Evolutionary conservation across 2,888 invertebrate genomes (phyloP).

Genomic region (Agapostemon virescens): DNA sequence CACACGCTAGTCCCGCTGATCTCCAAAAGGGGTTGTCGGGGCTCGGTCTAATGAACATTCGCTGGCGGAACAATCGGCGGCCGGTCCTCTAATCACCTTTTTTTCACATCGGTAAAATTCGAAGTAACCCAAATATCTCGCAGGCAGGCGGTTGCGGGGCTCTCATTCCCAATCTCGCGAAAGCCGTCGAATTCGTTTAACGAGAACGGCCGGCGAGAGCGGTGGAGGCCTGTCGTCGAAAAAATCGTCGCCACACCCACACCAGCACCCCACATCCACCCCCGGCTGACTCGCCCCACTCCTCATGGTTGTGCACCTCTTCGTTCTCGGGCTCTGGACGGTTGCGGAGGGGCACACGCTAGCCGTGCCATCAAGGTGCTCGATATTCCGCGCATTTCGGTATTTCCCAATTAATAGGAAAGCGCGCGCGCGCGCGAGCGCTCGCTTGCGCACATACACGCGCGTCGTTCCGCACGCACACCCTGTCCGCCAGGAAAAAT

Average conservation of each 20-base stretch:
- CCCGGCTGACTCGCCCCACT: conserved; percentile 36
- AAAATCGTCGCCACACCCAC: conserved; percentile 71
- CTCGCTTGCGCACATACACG: conserved; percentile 17
- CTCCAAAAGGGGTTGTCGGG: conserved; percentile 27
- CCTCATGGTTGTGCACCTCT: conserved; percentile 43
- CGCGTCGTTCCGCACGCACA: neutral
- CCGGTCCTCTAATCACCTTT: conserved; percentile 57
- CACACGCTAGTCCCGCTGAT: conserved; percentile 8
- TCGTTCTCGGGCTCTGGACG: conserved; percentile 46
- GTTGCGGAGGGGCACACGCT: conserved; percentile 64
- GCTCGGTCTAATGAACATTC: conserved; percentile 54
- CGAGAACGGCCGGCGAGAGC: conserved; percentile 64
- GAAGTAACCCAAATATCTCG: conserved; percentile 66
- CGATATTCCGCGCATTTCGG: conserved; percentile 73
- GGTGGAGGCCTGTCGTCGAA: conserved; percentile 69
- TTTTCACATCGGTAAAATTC: conserved; percentile 58
- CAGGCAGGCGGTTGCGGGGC: conserved; percentile 40
- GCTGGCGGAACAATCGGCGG: conserved; percentile 52
- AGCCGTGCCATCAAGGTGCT: conserved; percentile 72
- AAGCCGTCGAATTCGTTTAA: conserved; percentile 69
- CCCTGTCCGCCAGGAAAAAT: conserved; percentile 35
- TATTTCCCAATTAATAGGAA: conserved; percentile 73
- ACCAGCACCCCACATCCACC: conserved; percentile 54
- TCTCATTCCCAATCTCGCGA: conserved; percentile 68
- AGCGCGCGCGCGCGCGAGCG: conserved; percentile 55